Conservation (phyloP, 2,797 vertebrate genomes). For the Loriculus beryllinus region DNA sequence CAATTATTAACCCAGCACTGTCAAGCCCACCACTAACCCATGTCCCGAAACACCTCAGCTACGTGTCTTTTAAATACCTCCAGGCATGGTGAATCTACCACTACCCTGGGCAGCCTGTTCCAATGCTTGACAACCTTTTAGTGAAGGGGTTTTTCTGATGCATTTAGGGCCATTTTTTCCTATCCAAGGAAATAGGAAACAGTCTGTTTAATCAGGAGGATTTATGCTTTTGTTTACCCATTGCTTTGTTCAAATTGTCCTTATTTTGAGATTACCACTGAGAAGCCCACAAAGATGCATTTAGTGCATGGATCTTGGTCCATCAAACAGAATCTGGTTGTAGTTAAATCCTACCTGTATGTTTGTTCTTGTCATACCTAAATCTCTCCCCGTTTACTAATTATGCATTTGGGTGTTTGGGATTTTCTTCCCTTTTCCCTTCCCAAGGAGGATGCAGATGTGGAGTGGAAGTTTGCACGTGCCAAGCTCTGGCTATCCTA, state of each 20-base stretch:
- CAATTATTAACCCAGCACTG: neutral
- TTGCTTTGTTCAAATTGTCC: neutral
- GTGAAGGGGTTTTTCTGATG: neutral
- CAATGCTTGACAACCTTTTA: neutral
- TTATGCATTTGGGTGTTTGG: neutral
- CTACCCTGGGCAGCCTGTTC: neutral
- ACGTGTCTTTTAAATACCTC: too few species aligned
- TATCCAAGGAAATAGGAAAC: neutral
- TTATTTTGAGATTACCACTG: neutral
- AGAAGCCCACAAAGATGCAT: neutral
- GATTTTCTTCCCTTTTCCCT: neutral
- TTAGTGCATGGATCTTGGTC: neutral
- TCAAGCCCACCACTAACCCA: neutral
- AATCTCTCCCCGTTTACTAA: neutral
- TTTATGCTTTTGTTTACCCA: neutral
- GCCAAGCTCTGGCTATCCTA: conserved; percentile 97
- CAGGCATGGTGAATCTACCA: too few species aligned
- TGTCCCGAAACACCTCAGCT: neutral
- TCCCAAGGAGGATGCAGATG: conserved; percentile 90
- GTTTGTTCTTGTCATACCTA: neutral
- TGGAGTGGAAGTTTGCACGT: conserved; percentile 97
- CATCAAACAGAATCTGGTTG: neutral
- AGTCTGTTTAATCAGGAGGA: neutral
- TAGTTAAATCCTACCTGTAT: neutral
- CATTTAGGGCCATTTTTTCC: neutral